Conservation (phyloP, 2,113 vertebrate species). For the Laticauda laticaudata region DNA sequence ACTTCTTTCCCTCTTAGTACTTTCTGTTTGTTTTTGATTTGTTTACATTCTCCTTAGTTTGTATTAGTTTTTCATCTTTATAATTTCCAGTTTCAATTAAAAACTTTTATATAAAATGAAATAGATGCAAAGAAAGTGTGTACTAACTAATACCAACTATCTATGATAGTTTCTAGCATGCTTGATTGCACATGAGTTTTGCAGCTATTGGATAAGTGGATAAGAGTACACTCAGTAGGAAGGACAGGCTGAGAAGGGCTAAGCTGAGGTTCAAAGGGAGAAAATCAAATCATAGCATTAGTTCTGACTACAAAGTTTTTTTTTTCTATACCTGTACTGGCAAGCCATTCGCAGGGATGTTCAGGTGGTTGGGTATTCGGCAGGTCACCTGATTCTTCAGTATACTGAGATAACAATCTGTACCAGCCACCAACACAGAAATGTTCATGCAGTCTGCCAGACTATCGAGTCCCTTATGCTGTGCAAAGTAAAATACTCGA, state of each 20-base stretch:
- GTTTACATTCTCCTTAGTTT: neutral
- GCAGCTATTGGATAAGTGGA: neutral
- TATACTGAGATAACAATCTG: slow-evolving; percentile 80
- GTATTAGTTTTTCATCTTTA: neutral
- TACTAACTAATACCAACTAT: too few species aligned
- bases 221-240: neutral
- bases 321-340: slow-evolving; percentile 75
- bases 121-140: neutral
- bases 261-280: neutral
- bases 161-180: neutral
- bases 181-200: neutral
- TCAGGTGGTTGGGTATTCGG: slow-evolving; percentile 77
- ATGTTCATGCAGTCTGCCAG: slow-evolving; percentile 84
- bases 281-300: neutral
- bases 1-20: neutral
- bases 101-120: neutral
- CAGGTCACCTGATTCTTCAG: slow-evolving; percentile 87
- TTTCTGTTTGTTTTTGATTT: neutral
- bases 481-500: slow-evolving; percentile 8
- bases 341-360: slow-evolving; percentile 68
- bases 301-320: neutral
- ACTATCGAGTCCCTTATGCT: slow-evolving; percentile 83
- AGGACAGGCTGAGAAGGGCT: neutral
- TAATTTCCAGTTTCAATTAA: neutral
- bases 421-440: slow-evolving; percentile 82